Percentiles rank a stretch among this genome's conserved stretches.
Evolutionary conservation across 1,140 invertebrate genomes (phyloP).

Genomic region (Drosophila simulans): DNA sequence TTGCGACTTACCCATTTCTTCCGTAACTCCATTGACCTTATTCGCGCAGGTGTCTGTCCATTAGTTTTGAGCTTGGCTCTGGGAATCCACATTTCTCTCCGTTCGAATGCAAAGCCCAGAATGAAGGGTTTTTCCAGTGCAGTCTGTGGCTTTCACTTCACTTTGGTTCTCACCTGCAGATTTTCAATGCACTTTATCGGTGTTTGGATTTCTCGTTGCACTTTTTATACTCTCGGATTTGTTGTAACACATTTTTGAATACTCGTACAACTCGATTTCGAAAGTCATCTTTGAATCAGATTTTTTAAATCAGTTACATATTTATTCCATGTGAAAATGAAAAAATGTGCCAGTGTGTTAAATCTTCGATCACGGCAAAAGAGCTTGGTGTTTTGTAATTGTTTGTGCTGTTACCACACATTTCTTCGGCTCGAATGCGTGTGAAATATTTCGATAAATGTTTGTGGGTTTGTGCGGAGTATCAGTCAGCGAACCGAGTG

Average conservation of each 20-base stretch:
- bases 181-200: constrained; percentile 24
- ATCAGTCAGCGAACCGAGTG: constrained; percentile 18
- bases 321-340: neutral
- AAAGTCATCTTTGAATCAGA: neutral
- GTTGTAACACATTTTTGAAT: too few species aligned
- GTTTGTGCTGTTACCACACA: constrained; percentile 25
- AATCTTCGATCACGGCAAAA: neutral
- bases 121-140: constrained; percentile 19
- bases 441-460: constrained; percentile 53
- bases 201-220: constrained; percentile 18
- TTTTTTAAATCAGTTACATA: neutral
- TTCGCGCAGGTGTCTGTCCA: constrained; percentile 51
- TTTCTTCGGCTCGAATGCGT: constrained; percentile 33
- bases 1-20: constrained; percentile 38
- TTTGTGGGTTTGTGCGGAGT: constrained; percentile 37
- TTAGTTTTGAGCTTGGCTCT: constrained; percentile 35
- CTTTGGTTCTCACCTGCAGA: constrained; percentile 28
- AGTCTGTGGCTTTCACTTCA: constrained; percentile 50
- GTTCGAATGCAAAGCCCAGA: constrained; percentile 21
- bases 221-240: constrained; percentile 5
- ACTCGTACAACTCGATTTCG: neutral
- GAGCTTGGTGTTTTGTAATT: constrained; percentile 8
- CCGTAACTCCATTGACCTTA: constrained; percentile 61
- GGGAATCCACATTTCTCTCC: constrained; percentile 24
- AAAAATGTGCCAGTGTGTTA: constrained; percentile 4